These are phyloP conservation scores for Lepidotrigona ventralis DNA, from an alignment of 1,140 invertebrate genomes.

Conservation along the genomic window DNA sequence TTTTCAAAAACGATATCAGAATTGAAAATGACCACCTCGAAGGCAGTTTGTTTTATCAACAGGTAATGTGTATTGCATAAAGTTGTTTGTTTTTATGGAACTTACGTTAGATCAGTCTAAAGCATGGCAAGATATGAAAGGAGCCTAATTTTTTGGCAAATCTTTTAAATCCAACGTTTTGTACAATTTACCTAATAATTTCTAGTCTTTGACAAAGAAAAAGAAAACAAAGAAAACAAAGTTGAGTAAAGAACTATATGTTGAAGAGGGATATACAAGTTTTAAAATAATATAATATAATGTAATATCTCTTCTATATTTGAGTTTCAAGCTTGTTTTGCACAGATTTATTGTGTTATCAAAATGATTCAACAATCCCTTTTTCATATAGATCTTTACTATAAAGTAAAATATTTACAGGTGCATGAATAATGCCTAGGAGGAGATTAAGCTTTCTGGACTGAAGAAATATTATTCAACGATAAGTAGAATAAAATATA, in stretches of 20 bases:
- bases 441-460: conserved; percentile 8
- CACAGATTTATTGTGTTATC: not conserved
- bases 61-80: conserved; percentile 1
- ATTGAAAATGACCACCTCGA: conserved; percentile 55
- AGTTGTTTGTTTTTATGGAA: conserved; percentile 9
- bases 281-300: not conserved
- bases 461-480: conserved; percentile 4
- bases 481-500: conserved; percentile 34
- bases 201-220: conserved; percentile 21
- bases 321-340: conserved; percentile 6
- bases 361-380: not conserved
- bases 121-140: not conserved
- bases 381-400: conserved; percentile 19
- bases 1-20: conserved; percentile 20
- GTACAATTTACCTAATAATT: conserved; percentile 40
- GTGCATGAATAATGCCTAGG: conserved; percentile 1
- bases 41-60: conserved; percentile 43
- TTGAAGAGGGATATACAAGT: not conserved
- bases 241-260: conserved; percentile 3
- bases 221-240: no score
- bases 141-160: conserved; percentile 21
- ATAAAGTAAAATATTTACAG: not conserved
- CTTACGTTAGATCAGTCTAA: not conserved
- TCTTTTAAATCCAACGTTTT: conserved; percentile 34
- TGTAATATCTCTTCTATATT: not conserved